A percentile compares a stretch with the other conserved stretches of the same genome.
Conservation (phyloP, 2,797 vertebrate genomes). For the Scolopax rusticola region DNA sequence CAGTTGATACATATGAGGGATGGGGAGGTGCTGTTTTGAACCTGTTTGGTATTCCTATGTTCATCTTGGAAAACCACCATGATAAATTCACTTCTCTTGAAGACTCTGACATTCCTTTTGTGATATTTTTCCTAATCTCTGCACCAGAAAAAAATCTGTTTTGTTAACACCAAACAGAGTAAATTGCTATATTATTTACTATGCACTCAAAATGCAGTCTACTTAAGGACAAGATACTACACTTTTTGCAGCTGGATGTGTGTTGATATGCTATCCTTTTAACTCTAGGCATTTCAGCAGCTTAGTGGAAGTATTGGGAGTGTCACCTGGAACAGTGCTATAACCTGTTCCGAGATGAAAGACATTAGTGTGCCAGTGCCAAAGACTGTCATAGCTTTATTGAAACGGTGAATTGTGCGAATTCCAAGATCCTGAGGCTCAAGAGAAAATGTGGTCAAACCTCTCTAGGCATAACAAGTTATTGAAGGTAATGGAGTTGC, state of each 20-base stretch:
- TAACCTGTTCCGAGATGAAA: not conserved
- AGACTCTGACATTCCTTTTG: not conserved
- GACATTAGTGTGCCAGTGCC: fast-evolving
- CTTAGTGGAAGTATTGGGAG: not conserved
- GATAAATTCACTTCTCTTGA: not conserved
- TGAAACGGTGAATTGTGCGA: not conserved
- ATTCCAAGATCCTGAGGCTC: not conserved
- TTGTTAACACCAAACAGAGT: not conserved
- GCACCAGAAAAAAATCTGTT: not conserved
- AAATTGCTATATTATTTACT: not conserved
- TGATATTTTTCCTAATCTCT: not conserved
- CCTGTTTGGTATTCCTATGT: fast-evolving
- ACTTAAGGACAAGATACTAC: not conserved
- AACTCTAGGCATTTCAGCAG: not conserved
- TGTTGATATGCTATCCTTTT: not conserved
- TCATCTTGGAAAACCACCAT: not conserved
- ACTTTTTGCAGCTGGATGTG: not conserved
- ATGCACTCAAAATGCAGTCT: not conserved
- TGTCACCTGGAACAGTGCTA: not conserved
- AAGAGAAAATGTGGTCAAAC: not conserved
- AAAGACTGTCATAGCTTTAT: not conserved
- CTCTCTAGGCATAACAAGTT: not conserved
- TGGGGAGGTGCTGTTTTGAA: not conserved
- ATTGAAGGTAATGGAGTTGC: not conserved
- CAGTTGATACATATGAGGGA: fast-evolving